Conservation (phyloP, 2,797 vertebrate genomes). For the Synaphobranchus kaupii region DNA sequence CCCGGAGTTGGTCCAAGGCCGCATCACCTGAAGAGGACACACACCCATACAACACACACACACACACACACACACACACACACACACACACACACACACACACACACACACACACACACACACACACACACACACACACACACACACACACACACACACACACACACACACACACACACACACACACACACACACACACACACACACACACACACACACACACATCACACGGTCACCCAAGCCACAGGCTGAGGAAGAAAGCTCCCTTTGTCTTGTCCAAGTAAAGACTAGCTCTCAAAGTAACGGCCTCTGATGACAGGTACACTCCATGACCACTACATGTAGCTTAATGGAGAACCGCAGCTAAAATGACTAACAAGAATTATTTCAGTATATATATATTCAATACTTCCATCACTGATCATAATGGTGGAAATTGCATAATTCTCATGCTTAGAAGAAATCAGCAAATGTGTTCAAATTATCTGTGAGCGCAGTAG, state of each 20-base stretch:
- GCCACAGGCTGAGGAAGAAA: not conserved
- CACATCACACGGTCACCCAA: too few species aligned
- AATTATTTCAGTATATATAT: not conserved
- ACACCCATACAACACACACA: not conserved
- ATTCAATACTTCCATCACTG: not conserved
- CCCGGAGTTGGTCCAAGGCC: constrained; percentile 76
- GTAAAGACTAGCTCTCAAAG: not conserved
- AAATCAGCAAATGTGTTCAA: not conserved
- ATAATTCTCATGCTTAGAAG: not conserved
- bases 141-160: too few species aligned
- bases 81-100: not conserved
- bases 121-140: too few species aligned
- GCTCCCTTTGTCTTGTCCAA: not conserved
- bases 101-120: too few species aligned
- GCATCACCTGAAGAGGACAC: constrained; percentile 69
- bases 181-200: too few species aligned
- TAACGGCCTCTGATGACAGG: not conserved
- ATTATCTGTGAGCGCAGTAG: not conserved
- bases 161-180: too few species aligned
- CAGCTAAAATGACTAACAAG: not conserved
- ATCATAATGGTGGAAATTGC: not conserved
- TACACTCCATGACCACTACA: not conserved
- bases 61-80: constrained; percentile 16
- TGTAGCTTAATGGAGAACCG: not conserved
- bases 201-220: too few species aligned